Percentiles rank a stretch among this genome's conserved stretches.
phyloP scores from a whole-genome alignment of 2,888 invertebrate genomes.

The Ophion obscuratus region DNA sequence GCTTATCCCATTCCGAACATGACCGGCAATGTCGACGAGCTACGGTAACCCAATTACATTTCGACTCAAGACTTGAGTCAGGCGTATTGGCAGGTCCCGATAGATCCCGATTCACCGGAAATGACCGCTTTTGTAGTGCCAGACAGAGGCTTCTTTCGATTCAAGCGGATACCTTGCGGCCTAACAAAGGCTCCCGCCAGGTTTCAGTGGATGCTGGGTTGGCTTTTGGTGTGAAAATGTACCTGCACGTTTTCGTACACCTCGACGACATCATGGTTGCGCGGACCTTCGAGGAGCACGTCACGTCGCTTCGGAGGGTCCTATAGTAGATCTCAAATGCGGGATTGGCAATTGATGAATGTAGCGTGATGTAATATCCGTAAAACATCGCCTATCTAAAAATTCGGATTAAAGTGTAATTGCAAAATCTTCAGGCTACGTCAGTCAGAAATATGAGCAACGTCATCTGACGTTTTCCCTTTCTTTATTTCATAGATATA shows the following conservation, averaged over 20 bases:
- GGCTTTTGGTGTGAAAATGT: not conserved
- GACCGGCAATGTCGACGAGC: too few species aligned
- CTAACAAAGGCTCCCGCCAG: not conserved
- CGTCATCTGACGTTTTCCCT: too few species aligned
- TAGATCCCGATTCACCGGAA: not conserved
- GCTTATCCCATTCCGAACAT: too few species aligned
- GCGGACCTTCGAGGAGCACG: not conserved
- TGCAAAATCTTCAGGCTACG: too few species aligned
- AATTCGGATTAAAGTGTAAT: too few species aligned
- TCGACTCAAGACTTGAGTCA: not conserved
- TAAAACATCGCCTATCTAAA: too few species aligned
- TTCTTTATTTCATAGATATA: too few species aligned
- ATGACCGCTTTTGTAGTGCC: not conserved
- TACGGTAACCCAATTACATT: too few species aligned
- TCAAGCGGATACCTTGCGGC: not conserved
- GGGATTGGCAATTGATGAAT: not conserved
- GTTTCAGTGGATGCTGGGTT: not conserved
- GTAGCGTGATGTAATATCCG: too few species aligned
- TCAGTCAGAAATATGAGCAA: too few species aligned
- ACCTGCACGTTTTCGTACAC: not conserved
- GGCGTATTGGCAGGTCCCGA: conserved; percentile 8
- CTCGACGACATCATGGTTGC: not conserved
- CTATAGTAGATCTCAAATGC: not conserved
- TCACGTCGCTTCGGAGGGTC: not conserved
- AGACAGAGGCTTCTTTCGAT: not conserved